Evolutionary conservation across 1,140 invertebrate species (phyloP).

Genomic region (Formica selysi): DNA sequence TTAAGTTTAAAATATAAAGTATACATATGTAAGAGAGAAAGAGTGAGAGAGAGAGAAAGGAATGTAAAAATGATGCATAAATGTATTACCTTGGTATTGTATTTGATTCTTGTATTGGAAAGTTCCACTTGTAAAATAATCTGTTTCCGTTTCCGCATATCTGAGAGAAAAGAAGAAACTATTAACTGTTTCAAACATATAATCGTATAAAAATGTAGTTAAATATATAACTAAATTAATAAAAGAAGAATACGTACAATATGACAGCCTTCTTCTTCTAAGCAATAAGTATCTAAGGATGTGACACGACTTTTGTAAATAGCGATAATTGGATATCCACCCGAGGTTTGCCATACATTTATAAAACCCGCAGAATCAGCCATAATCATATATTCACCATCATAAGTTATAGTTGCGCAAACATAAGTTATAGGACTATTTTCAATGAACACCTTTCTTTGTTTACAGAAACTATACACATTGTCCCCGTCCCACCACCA

Average conservation of each 20-base stretch:
- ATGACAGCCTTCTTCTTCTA: constrained; percentile 78
- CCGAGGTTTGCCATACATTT: constrained; percentile 76
- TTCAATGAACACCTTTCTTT: constrained; percentile 69
- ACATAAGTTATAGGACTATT: constrained; percentile 71
- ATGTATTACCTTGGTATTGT: constrained; percentile 71
- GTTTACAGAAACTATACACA: constrained; percentile 75
- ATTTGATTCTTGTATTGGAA: constrained; percentile 75
- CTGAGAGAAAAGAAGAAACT: constrained; percentile 68
- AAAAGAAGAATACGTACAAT: constrained; percentile 73
- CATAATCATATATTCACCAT: constrained; percentile 81
- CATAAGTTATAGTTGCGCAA: constrained; percentile 82
- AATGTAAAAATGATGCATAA: constrained; percentile 4
- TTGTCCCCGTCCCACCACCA: constrained; percentile 73
- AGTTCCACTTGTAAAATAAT: constrained; percentile 81
- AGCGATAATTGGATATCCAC: constrained; percentile 73
- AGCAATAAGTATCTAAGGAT: constrained; percentile 82
- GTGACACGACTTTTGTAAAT: constrained; percentile 80
- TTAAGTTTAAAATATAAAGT: constrained; percentile 35
- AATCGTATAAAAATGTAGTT: constrained; percentile 3
- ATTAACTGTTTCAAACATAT: no score
- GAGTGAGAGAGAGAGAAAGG: neutral
- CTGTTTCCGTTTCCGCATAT: constrained; percentile 81
- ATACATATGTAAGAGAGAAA: neutral
- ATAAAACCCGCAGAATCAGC: constrained; percentile 81
- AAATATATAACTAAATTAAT: constrained; percentile 35